Evolutionary conservation across 2,113 vertebrate genomes (phyloP).

Genomic region (Nicator chloris): DNA sequence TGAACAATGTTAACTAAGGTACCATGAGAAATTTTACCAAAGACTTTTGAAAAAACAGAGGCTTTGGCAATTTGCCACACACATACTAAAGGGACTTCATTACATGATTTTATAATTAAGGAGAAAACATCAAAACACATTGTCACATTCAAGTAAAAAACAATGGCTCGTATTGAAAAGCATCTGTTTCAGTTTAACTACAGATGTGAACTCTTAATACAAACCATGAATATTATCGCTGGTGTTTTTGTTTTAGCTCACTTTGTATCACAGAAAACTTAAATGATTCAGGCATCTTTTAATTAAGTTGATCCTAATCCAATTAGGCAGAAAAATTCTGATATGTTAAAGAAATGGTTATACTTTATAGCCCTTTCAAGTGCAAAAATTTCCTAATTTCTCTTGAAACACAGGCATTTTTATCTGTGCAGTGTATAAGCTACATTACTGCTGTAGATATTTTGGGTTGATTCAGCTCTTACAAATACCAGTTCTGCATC

Average conservation of each 20-base stretch:
- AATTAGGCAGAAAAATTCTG: constrained; percentile 68
- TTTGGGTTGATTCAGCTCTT: neutral
- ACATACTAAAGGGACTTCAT: constrained; percentile 51
- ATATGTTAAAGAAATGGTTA: constrained; percentile 50
- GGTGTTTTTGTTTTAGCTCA: constrained; percentile 54
- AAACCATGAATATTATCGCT: constrained; percentile 65
- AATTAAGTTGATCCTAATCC: constrained; percentile 73
- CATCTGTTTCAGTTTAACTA: constrained; percentile 72
- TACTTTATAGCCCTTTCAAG: constrained; percentile 40
- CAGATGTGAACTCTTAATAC: constrained; percentile 74
- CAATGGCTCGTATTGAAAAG: constrained; percentile 42
- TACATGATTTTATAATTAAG: constrained; percentile 73
- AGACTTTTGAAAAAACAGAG: constrained; percentile 45
- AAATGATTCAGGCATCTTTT: constrained; percentile 69
- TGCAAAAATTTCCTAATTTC: neutral
- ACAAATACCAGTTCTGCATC: neutral
- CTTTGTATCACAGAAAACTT: constrained; percentile 65
- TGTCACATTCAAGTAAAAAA: constrained; percentile 71
- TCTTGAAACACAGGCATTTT: constrained; percentile 19
- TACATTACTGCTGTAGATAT: neutral
- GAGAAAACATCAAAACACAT: constrained; percentile 73
- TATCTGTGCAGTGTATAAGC: neutral
- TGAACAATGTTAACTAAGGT: neutral
- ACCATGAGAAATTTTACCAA: constrained; percentile 42
- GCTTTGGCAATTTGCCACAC: constrained; percentile 65